Evolutionary conservation across 2,113 vertebrate genomes (phyloP).

Genomic region (Chamaetylas fuelleborni): DNA sequence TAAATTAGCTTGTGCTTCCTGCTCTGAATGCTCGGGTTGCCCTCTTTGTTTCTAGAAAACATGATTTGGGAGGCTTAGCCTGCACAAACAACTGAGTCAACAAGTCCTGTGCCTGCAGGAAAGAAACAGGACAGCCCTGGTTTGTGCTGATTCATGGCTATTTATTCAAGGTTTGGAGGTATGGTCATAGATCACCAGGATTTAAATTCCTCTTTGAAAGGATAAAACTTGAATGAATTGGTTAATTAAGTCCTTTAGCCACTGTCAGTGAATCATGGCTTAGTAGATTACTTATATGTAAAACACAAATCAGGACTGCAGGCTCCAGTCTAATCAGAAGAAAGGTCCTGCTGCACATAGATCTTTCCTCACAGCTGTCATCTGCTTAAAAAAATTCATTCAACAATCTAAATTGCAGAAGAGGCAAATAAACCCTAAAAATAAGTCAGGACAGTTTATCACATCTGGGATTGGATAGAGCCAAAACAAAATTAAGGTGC

Average conservation of each 20-base stretch:
- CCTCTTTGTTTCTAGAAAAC: conserved; percentile 33
- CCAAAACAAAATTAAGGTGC: not conserved
- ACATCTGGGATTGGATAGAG: not conserved
- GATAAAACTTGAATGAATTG: not conserved
- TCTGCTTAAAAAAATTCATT: not conserved
- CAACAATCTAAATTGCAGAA: not conserved
- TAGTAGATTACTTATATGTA: not conserved
- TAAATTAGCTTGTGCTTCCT: conserved; percentile 28
- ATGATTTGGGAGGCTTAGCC: conserved; percentile 10
- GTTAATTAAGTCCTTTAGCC: not conserved
- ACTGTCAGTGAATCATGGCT: not conserved
- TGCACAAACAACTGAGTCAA: not conserved
- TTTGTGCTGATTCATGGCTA: not conserved
- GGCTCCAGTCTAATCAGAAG: not conserved
- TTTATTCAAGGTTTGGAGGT: not conserved
- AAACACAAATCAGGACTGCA: not conserved
- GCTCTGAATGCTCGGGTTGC: not conserved
- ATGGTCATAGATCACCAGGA: not conserved
- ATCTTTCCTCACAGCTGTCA: not conserved
- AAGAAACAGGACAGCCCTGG: not conserved
- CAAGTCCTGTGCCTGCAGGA: not conserved
- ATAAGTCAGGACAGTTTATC: not conserved
- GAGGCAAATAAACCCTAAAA: not conserved
- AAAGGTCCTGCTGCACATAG: not conserved
- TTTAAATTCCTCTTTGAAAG: not conserved